Conservation (phyloP, 2,888 invertebrate species). For the Liopterus haemorrhoidalis region DNA sequence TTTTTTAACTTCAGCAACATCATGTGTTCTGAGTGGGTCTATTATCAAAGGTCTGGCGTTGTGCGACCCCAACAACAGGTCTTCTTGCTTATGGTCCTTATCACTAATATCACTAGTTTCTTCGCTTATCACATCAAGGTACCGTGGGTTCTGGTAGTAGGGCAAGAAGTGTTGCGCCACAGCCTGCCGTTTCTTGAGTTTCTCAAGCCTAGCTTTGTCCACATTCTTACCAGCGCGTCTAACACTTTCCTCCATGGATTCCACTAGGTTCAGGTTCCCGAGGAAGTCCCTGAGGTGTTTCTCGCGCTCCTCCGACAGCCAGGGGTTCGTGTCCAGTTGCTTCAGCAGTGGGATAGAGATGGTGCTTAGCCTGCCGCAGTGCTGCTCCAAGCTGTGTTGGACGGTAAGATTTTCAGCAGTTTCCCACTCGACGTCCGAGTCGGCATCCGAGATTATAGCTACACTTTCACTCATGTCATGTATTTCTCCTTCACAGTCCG, state of each 20-base stretch:
- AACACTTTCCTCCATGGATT: slow-evolving; percentile 45
- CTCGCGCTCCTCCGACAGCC: slow-evolving; percentile 55
- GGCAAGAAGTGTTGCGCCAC: slow-evolving; percentile 54
- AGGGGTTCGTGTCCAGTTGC: slow-evolving; percentile 11
- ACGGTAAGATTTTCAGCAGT: slow-evolving; percentile 46
- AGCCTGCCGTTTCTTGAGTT: slow-evolving; percentile 51
- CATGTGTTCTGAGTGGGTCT: too few species aligned
- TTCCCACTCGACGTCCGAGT: slow-evolving; percentile 59
- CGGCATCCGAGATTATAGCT: slow-evolving; percentile 56
- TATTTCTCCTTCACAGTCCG: slow-evolving; percentile 39
- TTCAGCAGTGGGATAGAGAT: slow-evolving; percentile 47
- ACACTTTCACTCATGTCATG: slow-evolving; percentile 46
- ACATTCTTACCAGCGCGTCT: slow-evolving; percentile 25
- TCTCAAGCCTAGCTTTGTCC: slow-evolving; percentile 41
- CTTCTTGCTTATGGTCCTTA: slow-evolving; percentile 41
- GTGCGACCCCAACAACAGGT: slow-evolving; percentile 32
- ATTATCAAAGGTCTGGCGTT: slow-evolving; percentile 12
- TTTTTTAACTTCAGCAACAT: slow-evolving; percentile 6
- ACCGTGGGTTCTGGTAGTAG: slow-evolving; percentile 57
- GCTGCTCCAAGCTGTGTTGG: slow-evolving; percentile 35
- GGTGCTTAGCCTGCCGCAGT: slow-evolving; percentile 45
- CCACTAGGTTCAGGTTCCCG: slow-evolving; percentile 52
- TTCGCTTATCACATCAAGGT: slow-evolving; percentile 71
- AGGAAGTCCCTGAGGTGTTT: slow-evolving; percentile 51
- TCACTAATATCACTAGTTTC: slow-evolving; percentile 66